Evolutionary conservation across 2,113 vertebrate species (phyloP).

Genomic region (Arvicanthis niloticus): DNA sequence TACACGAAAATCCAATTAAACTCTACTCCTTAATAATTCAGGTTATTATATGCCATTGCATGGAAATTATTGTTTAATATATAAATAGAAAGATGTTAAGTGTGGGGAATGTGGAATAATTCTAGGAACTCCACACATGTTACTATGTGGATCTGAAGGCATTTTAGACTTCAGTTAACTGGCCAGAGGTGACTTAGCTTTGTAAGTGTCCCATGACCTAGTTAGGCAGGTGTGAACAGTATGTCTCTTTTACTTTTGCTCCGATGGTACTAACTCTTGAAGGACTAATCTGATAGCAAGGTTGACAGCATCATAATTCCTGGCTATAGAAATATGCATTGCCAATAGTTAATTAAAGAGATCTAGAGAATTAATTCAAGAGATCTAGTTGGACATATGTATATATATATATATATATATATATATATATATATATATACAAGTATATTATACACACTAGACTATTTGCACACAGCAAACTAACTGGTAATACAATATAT

Average conservation of each 20-base stretch:
- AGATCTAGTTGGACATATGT: constrained; percentile 17
- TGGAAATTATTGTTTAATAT: constrained; percentile 60
- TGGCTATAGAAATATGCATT: constrained; percentile 68
- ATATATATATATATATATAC: background rate
- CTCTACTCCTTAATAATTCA: constrained; percentile 48
- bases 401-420: background rate
- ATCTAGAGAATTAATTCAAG: constrained; percentile 65
- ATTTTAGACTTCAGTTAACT: constrained; percentile 83
- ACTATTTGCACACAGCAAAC: constrained; percentile 24
- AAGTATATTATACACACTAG: background rate
- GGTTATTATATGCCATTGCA: constrained; percentile 43
- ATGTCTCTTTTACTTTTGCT: constrained; percentile 81
- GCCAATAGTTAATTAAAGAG: constrained; percentile 70
- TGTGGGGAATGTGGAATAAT: background rate
- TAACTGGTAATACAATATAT: constrained; percentile 57
- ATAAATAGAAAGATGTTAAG: constrained; percentile 22
- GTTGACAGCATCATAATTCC: constrained; percentile 71
- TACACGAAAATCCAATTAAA: constrained; percentile 63
- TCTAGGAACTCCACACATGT: background rate
- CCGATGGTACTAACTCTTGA: constrained; percentile 81
- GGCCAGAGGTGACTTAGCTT: constrained; percentile 82
- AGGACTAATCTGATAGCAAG: constrained; percentile 76
- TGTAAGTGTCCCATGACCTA: constrained; percentile 81
- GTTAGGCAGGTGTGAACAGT: constrained; percentile 77
- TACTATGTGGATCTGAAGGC: constrained; percentile 21